A percentile compares a stretch with the other conserved stretches of the same genome.
Evolutionary conservation across 1,140 invertebrate genomes (phyloP).

Genomic region (Daktulosphaira vitifoliae): DNA sequence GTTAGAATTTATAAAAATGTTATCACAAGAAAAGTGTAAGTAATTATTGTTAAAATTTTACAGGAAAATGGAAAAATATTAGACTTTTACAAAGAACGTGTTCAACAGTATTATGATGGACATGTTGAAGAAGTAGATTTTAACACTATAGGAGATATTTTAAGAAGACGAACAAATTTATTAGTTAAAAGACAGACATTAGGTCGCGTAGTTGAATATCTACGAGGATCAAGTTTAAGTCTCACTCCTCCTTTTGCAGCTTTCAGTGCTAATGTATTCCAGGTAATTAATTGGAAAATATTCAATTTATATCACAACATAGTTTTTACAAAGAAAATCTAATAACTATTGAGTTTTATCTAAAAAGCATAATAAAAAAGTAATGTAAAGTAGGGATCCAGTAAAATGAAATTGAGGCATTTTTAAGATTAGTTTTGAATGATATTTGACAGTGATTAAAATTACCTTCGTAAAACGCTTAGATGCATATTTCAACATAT

Average conservation of each 20-base stretch:
- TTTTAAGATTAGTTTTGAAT: no score
- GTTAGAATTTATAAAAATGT: background rate
- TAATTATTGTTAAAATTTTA: slow-evolving; percentile 22
- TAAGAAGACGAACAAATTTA: slow-evolving; percentile 65
- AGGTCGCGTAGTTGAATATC: slow-evolving; percentile 64
- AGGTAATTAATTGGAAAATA: slow-evolving; percentile 46
- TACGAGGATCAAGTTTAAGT: slow-evolving; percentile 59
- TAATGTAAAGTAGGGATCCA: no score
- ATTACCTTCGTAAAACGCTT: no score
- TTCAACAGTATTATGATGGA: slow-evolving; percentile 73
- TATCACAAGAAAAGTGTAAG: no score
- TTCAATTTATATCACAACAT: no score
- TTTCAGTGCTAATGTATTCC: slow-evolving; percentile 67
- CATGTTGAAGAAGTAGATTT: slow-evolving; percentile 75
- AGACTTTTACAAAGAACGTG: slow-evolving; percentile 75
- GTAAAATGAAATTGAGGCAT: no score
- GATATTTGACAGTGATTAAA: no score
- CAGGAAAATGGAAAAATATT: slow-evolving; percentile 62
- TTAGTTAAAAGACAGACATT: slow-evolving; percentile 67
- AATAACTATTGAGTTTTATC: no score
- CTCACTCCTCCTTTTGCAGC: slow-evolving; percentile 65
- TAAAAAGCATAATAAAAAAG: no score
- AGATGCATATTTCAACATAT: no score
- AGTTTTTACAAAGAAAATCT: background rate
- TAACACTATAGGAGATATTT: slow-evolving; percentile 64